These are phyloP conservation scores for Phrynocephalus forsythii DNA, from an alignment of 2,797 vertebrate genomes.

Conservation along the genomic window DNA sequence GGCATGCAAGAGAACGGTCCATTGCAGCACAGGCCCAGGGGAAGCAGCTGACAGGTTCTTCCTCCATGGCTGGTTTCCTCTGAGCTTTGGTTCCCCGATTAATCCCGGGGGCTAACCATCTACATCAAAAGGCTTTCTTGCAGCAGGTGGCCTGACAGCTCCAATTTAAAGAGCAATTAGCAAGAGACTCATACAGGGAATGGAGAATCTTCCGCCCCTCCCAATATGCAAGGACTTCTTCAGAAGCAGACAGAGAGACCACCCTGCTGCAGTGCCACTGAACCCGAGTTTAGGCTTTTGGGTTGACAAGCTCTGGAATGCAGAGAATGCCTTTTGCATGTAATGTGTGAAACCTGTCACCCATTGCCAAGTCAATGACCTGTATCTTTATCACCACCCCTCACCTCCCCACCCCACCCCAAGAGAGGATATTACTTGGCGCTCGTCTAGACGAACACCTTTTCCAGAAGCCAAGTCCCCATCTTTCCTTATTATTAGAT, in stretches of 20 bases:
- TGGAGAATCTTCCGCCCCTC: background rate
- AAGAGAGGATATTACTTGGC: background rate
- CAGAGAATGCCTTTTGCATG: slow-evolving; percentile 35
- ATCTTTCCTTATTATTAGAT: too few species aligned
- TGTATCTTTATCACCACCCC: slow-evolving; percentile 4
- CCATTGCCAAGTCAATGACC: slow-evolving; percentile 24
- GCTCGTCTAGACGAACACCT: too few species aligned
- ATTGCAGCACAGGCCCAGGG: background rate
- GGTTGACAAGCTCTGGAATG: slow-evolving; percentile 27
- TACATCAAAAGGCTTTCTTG: slow-evolving; percentile 31
- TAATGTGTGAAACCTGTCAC: slow-evolving; percentile 17
- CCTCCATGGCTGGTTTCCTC: background rate
- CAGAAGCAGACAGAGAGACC: background rate
- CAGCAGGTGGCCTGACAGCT: slow-evolving; percentile 20
- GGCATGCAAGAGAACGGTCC: background rate
- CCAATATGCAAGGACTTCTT: background rate
- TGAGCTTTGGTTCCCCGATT: slow-evolving; percentile 3
- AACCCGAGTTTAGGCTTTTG: background rate
- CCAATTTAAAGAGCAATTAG: slow-evolving; percentile 28
- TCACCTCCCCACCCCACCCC: background rate
- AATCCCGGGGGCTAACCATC: background rate
- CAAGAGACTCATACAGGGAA: slow-evolving; percentile 10
- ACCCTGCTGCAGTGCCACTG: background rate
- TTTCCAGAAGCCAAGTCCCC: too few species aligned
- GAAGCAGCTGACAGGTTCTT: background rate